Evolutionary conservation across 2,888 invertebrate species (phyloP), one percentile per base, ranked within the genome.

Genomic region (Prosapia bicincta): DNA sequence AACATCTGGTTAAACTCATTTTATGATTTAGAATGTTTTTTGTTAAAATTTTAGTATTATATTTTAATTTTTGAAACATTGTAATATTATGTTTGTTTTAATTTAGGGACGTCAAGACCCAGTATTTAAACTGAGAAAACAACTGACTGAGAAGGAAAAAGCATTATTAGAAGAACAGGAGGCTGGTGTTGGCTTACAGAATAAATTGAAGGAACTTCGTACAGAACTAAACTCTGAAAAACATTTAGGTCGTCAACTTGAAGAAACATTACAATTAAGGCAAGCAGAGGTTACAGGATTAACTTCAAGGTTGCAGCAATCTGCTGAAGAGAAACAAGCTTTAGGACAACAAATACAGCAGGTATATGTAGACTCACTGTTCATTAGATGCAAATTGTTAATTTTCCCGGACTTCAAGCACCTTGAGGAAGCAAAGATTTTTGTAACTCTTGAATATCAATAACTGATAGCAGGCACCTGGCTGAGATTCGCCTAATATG

Each of bases 131-230:
- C 84, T 97, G 81, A 95, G 94, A 85, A 96, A 94, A 81, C 96
- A 97, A 84, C 86, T 97, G 28, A 93, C 93, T 25, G 96, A 97
- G 80, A 95, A 94, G 82, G 96, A 95, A 81, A 93, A 93, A 81
- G 89, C 90, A 0, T 84, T 95, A 3, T 85, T 88, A 1, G 93
- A 93, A 79, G 93, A 94, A 82, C 89, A 92, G 79, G 92, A 93
- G 81, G 91, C 93, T 0, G 90, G 92, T 0, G 88, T 90, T 81
- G 92, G 92, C 3, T 89, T 93, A 13, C 94, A 93, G 81, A 90
- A 89, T 38, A 95, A 94, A 84, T 83, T 96, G 68, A 92, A 92
- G 80, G 95, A 96, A 81, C 84, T 96, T 20, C 90, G 94, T 82
- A 85, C 88, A 32, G 92, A 91, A 79, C 85, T 93, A 82, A 90